Evolutionary conservation across 2,797 vertebrate genomes (phyloP), one percentile per base, ranked within the genome.

Genomic region (Pachyuromys duprasi): DNA sequence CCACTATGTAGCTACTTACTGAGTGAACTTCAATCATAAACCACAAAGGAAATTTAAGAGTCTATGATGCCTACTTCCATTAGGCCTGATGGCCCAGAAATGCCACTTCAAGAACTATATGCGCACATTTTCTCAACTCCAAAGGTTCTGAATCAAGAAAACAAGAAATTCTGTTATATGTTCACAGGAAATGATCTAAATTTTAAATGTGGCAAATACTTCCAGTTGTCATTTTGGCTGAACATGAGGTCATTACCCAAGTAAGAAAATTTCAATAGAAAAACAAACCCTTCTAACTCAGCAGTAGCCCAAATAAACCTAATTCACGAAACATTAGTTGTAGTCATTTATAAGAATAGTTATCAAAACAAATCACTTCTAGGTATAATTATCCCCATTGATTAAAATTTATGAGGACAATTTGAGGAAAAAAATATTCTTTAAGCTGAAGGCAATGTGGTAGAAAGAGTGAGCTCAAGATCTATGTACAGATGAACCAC

Each of bases 311-410:
- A 96, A 49, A 94, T 96, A 97, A 97, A 86, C 84, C 39, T 96
- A 98, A 98, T 97, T 97, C 88, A 95, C 57, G 96, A 97, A 97
- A 98, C 96, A 97, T 97, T 97, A 96, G 94, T 93, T 96, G 60
- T n/a, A 84, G 67, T 96, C 97, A 97, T 97, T 98, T 96, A 95
- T 95, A 96, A 93, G 95, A 96, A 91, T 75, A 96, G 88, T 96
- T 95, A 96, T 92, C 80, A 96, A 97, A 88, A 97, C 92, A 79
- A 97, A 97, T 96, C 33, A 92, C 79, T 95, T 95, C 79, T 96
- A 92, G 70, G 80, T 91, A 55, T 89, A 97, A 96, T 97, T 97
- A 96, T 96, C 88, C 28, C 82, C 75, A 87, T 96, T 97, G 97
- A 95, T 69, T 96, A 92, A 95, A 97, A 96, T 42, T 96, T 96